A percentile compares a stretch with the other conserved stretches of the same genome.
Evolutionary conservation across 2,113 vertebrate genomes (phyloP).

Genomic region (Epinephelus moara): DNA sequence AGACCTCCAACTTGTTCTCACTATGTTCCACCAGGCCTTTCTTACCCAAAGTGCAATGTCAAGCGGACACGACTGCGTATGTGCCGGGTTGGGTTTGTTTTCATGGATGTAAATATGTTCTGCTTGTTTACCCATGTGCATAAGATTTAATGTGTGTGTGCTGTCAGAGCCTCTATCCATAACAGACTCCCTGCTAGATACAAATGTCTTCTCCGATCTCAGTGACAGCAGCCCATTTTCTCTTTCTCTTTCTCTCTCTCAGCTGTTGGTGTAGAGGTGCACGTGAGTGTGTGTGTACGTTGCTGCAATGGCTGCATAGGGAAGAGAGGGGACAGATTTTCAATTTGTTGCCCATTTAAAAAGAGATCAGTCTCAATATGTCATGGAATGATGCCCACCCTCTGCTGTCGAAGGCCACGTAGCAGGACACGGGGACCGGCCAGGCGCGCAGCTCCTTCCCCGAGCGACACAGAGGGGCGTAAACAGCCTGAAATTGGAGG

Average conservation of each 20-base stretch:
- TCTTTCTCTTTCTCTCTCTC: conserved; percentile 23
- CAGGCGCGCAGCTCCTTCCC: conserved; percentile 30
- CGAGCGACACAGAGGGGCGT: conserved; percentile 19
- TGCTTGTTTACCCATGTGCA: neutral
- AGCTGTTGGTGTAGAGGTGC: conserved; percentile 4
- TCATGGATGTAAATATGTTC: neutral
- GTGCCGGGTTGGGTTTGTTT: conserved; percentile 25
- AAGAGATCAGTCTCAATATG: conserved; percentile 83
- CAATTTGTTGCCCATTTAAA: conserved; percentile 84
- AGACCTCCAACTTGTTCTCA: neutral
- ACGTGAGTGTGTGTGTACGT: conserved; percentile 29
- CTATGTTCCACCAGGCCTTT: neutral
- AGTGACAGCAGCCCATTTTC: conserved; percentile 41
- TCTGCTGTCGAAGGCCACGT: conserved; percentile 52
- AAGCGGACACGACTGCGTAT: neutral
- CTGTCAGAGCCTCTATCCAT: conserved; percentile 32
- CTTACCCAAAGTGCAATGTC: neutral
- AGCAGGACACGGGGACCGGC: conserved; percentile 26
- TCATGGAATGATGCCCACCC: conserved; percentile 71
- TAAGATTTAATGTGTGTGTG: neutral
- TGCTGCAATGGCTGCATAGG: conserved; percentile 46
- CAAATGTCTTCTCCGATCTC: conserved; percentile 43
- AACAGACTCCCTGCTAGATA: conserved; percentile 33
- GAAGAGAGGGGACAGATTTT: conserved; percentile 78
- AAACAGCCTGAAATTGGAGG: conserved; percentile 55